phyloP scores from a whole-genome alignment of 2,797 vertebrate genomes.

The Jordanella pulchra region DNA sequence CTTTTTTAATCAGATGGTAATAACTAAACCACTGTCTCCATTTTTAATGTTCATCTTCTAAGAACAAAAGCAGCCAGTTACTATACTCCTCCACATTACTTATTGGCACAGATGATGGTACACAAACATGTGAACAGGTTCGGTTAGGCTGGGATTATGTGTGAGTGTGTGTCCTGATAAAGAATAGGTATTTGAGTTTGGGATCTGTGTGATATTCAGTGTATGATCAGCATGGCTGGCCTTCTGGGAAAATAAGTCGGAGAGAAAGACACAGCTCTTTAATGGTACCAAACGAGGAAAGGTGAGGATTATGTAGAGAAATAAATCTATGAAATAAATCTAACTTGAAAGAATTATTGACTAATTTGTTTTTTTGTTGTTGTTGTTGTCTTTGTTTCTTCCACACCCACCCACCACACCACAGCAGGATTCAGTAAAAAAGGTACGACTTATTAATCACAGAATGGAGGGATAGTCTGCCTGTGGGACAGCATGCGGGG shows the following conservation, averaged over 20 bases:
- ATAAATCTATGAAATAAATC: neutral
- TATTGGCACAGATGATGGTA: slow-evolving; percentile 4
- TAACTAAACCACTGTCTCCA: neutral
- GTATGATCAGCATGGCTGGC: slow-evolving; percentile 70
- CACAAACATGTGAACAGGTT: slow-evolving; percentile 50
- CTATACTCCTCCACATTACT: neutral
- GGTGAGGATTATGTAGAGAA: too few relatives aligned
- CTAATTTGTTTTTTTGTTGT: neutral
- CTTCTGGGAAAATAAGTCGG: slow-evolving; percentile 20
- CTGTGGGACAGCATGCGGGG: slow-evolving; percentile 35
- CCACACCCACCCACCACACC: neutral
- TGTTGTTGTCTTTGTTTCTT: neutral
- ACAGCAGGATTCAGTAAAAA: neutral
- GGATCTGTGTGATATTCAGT: slow-evolving; percentile 67
- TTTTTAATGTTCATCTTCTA: neutral
- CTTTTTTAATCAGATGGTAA: neutral
- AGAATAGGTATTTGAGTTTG: slow-evolving; percentile 76
- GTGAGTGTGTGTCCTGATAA: slow-evolving; percentile 73
- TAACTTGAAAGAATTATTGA: neutral
- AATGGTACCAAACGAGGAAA: too few relatives aligned
- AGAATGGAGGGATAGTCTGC: slow-evolving; percentile 27
- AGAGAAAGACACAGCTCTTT: neutral
- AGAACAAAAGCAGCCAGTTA: neutral
- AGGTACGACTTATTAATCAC: slow-evolving; percentile 43
- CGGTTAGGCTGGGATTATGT: slow-evolving; percentile 63